Base-by-base conservation (phyloP, 2,113 vertebrate genomes). In the Sinocyclocheilus grahami region DNA sequence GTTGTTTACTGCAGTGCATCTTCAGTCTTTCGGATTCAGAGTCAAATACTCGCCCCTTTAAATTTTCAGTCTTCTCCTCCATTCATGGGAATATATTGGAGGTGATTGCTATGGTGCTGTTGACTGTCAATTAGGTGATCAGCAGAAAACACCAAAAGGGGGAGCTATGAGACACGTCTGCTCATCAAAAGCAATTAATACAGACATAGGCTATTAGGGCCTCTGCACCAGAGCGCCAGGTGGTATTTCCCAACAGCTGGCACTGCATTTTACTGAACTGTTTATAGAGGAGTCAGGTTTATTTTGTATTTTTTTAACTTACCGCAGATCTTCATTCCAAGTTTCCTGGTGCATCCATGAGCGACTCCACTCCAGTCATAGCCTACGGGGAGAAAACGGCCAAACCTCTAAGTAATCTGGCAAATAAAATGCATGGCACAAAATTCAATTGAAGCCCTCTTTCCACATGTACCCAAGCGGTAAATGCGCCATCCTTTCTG, bases 321-420 rank as follows among this genome's bases (percentile, higher is more conserved):
- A 99, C 98, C 97, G 87, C 97, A 99, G 83, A 99, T 98, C 94
- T 99, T 99, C 95, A 99, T 96, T 60, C 97, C 97, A 88, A 99
- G 92, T 93, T 99, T 99, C 90, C 96, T 95, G 60, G 97, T 98
- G 84, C 97, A 99, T 88, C 98, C 98, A 78, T 99, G 97, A 83
- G 98, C 98, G 89, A 98, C 97, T 33, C 96, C 98, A 86, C 96
- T 98, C 98, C 97, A 99, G 88, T 99, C 97, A 88, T 98, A 98
- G 13, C 96, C 98, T 99, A 89, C 51, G 93, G 42, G 12, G 85
- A 75, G 51, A 67, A 86, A 86, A 69, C 11, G 5, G 42, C 39
- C 5, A 69, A 80, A 37, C 16, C 55, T 60, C 39, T 67, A 3
- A 63, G 27, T 80, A 18, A 48, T 18, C 8, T 30, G 3, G 9